Conservation (phyloP, 2,797 vertebrate species). For the Amniataba percoides region DNA sequence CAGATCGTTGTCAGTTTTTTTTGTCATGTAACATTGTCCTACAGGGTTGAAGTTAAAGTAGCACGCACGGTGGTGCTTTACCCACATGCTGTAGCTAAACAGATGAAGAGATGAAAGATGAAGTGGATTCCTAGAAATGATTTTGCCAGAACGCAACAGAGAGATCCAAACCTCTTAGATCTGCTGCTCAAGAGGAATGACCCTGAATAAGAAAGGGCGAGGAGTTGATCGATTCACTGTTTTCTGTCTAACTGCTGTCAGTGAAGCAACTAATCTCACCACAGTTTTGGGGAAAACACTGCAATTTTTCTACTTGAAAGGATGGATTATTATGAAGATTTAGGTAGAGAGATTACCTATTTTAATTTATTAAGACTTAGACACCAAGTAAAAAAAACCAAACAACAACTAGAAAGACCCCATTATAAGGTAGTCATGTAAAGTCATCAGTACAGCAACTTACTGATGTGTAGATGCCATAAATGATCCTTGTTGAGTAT, state of each 20-base stretch:
- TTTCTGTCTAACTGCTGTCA: not conserved
- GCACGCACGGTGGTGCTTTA: not conserved
- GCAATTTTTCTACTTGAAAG: not conserved
- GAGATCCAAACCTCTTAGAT: not conserved
- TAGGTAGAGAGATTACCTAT: not conserved
- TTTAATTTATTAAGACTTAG: not conserved
- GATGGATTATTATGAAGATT: not conserved
- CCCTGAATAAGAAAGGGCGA: not conserved
- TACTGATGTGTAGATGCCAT: no score
- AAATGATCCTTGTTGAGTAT: no score
- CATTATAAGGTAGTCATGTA: no score
- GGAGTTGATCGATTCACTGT: not conserved
- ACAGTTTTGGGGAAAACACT: not conserved
- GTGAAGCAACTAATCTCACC: not conserved
- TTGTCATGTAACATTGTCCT: not conserved
- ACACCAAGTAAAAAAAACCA: no score
- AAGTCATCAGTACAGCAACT: no score
- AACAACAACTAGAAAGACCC: no score
- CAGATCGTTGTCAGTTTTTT: slow-evolving; percentile 18
- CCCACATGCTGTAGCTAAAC: not conserved
- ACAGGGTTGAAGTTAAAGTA: not conserved
- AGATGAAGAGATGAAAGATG: not conserved
- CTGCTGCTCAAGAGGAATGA: not conserved
- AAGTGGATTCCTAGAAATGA: not conserved
- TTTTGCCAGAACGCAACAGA: not conserved